Conservation (phyloP, 2,797 vertebrate species). For the Pelochelys cantorii region DNA sequence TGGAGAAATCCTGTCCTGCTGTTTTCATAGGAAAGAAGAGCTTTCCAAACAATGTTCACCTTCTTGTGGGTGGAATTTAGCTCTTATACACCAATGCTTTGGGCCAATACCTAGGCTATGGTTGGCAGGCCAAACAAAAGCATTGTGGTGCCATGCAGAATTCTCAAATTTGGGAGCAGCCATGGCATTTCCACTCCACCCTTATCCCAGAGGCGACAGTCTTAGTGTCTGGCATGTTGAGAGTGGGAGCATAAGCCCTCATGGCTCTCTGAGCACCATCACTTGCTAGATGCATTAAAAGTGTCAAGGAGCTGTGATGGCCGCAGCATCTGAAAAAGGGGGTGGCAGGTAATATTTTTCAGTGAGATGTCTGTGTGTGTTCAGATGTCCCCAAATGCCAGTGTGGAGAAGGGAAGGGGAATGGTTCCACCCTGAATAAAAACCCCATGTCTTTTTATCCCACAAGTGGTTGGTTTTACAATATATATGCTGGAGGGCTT, state of each 20-base stretch:
- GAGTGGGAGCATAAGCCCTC: background rate
- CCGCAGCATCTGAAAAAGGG: background rate
- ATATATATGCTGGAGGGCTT: no score
- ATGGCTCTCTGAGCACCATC: background rate
- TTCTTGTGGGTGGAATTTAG: background rate
- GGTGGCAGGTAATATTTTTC: background rate
- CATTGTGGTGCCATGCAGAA: background rate
- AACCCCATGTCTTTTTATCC: no score
- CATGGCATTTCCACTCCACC: background rate
- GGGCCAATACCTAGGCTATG: no score
- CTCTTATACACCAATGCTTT: background rate
- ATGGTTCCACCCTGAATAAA: background rate
- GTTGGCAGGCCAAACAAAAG: background rate
- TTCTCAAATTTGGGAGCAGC: background rate
- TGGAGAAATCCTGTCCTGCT: background rate
- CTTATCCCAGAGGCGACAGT: background rate
- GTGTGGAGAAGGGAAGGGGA: background rate
- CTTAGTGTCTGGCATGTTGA: background rate
- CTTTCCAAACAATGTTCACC: background rate
- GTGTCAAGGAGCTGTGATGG: background rate
- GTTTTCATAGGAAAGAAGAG: background rate
- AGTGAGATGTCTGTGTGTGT: fast-evolving
- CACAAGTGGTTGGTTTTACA: background rate
- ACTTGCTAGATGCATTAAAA: background rate
- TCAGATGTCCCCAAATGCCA: background rate